Evolutionary conservation across 1,140 invertebrate genomes (phyloP).

Genomic region (Eueides isabella): DNA sequence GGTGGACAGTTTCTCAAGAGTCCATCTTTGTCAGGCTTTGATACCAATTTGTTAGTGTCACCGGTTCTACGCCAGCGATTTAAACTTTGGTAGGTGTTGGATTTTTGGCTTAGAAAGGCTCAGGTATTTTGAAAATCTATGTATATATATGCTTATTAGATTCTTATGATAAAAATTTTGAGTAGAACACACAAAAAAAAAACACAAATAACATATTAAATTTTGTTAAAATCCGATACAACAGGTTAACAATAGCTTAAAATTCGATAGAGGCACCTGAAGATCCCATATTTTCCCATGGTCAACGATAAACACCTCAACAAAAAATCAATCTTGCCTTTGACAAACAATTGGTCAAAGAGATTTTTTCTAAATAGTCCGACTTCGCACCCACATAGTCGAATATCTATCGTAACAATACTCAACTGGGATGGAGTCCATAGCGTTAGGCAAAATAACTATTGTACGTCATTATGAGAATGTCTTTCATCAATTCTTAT

Average conservation of each 20-base stretch:
- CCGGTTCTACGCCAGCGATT: slow-evolving; percentile 73
- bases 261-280: slow-evolving; percentile 74
- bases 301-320: slow-evolving; percentile 76
- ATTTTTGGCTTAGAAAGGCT: slow-evolving; percentile 40
- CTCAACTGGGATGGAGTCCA: slow-evolving; percentile 62
- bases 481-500: slow-evolving; percentile 75
- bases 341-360: slow-evolving; percentile 80
- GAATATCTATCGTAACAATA: slow-evolving; percentile 69
- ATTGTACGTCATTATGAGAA: slow-evolving; percentile 75
- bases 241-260: slow-evolving; percentile 69
- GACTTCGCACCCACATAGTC: slow-evolving; percentile 66
- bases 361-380: slow-evolving; percentile 70
- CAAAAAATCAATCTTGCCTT: slow-evolving; percentile 71
- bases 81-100: slow-evolving; percentile 74
- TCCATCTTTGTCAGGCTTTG: slow-evolving; percentile 81
- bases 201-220: background rate
- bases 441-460: slow-evolving; percentile 72
- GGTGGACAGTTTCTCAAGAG: slow-evolving; percentile 79
- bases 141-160: background rate
- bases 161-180: background rate
- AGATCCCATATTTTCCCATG: slow-evolving; percentile 79
- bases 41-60: slow-evolving; percentile 81
- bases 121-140: slow-evolving; percentile 46
- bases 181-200: background rate
- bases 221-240: background rate